These are phyloP conservation scores for Pristionchus fissidentatus DNA, from an alignment of 2,888 invertebrate genomes.

Conservation along the genomic window DNA sequence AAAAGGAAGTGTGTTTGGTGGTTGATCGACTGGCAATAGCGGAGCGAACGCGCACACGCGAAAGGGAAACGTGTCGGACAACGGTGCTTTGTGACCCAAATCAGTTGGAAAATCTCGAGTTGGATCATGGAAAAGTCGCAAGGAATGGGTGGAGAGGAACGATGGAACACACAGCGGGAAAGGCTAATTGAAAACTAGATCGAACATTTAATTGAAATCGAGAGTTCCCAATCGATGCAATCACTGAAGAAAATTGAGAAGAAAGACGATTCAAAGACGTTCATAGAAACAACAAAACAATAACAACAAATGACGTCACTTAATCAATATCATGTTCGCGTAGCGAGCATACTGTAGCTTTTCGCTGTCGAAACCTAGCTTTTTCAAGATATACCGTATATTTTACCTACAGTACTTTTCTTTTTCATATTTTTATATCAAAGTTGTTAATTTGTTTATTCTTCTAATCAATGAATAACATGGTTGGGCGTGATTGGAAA, in stretches of 20 bases:
- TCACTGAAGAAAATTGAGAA: constrained; percentile 10
- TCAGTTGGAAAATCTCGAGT: constrained; percentile 41
- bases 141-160: constrained; percentile 34
- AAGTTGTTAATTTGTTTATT: not conserved
- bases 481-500: not conserved
- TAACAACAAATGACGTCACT: not conserved
- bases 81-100: constrained; percentile 32
- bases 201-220: constrained; percentile 37
- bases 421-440: no score
- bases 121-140: constrained; percentile 23
- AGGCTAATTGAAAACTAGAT: constrained; percentile 30
- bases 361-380: not conserved
- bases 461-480: not conserved
- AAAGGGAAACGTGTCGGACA: constrained; percentile 40
- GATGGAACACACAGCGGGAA: constrained; percentile 16
- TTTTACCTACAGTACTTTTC: not conserved
- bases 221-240: not conserved
- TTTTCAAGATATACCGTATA: constrained; percentile 6
- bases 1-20: not conserved
- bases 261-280: not conserved
- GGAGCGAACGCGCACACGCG: not conserved
- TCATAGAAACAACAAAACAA: not conserved
- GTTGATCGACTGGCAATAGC: not conserved
- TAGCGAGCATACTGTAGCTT: not conserved
- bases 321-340: constrained; percentile 1